Conservation (phyloP, 2,113 vertebrate genomes). For the Artemisiospiza belli region DNA sequence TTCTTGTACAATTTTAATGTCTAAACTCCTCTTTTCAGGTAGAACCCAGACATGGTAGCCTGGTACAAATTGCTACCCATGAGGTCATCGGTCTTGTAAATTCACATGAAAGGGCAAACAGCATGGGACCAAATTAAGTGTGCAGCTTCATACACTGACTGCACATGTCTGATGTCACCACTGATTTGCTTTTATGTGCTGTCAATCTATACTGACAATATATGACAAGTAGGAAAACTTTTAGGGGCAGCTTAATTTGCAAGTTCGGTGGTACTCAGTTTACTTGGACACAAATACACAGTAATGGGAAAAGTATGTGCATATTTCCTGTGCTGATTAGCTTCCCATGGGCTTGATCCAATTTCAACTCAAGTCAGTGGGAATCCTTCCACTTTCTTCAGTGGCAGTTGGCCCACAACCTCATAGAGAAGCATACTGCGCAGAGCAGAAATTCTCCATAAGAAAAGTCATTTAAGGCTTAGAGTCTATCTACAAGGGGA, state of each 20-base stretch:
- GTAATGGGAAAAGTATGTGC: neutral
- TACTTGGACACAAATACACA: neutral
- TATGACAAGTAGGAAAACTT: neutral
- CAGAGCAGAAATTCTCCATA: neutral
- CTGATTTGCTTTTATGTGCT: neutral
- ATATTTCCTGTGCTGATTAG: neutral
- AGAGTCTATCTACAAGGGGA: neutral
- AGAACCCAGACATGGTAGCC: neutral
- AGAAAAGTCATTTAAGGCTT: neutral
- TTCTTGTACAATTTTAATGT: neutral
- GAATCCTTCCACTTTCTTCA: neutral
- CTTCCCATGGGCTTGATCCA: neutral
- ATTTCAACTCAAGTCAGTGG: neutral
- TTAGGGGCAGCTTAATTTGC: neutral
- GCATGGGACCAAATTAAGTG: neutral
- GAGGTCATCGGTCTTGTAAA: neutral
- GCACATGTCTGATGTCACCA: neutral
- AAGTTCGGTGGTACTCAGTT: neutral
- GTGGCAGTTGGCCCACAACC: neutral
- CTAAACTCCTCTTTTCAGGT: neutral
- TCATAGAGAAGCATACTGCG: neutral
- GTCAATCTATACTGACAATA: neutral
- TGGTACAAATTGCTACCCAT: neutral
- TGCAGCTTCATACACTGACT: neutral
- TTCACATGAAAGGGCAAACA: conserved; percentile 1